Percentiles rank a stretch among this genome's conserved stretches.
These are phyloP conservation scores for Drosophila phalerata DNA, from an alignment of 2,888 invertebrate genomes.

Conservation along the genomic window DNA sequence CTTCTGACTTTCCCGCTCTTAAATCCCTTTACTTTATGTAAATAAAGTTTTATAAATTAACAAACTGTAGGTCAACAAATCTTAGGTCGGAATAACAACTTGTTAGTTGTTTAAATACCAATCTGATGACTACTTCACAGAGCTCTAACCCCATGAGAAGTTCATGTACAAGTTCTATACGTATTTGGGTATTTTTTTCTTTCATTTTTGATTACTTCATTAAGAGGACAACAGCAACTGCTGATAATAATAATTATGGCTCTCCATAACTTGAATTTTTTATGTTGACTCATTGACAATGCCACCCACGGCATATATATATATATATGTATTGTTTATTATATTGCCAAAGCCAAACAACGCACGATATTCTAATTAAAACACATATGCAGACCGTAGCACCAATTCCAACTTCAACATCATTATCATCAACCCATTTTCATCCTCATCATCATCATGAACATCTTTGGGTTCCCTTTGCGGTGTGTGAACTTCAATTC, in stretches of 20 bases:
- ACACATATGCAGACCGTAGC: conserved; percentile 64
- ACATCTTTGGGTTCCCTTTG: conserved; percentile 36
- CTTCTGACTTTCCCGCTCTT: neutral
- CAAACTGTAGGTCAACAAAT: conserved; percentile 36
- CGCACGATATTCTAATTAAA: conserved; percentile 80
- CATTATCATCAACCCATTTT: conserved; percentile 29
- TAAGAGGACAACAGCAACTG: conserved; percentile 74
- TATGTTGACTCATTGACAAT: conserved; percentile 65
- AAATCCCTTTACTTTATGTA: neutral
- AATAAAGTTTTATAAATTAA: neutral
- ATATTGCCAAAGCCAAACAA: conserved; percentile 78
- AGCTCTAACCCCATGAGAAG: conserved; percentile 33
- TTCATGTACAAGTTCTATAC: conserved; percentile 31
- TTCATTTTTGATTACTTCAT: conserved; percentile 74
- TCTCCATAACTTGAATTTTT: conserved; percentile 49
- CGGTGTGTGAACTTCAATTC: conserved; percentile 60
- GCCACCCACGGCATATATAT: conserved; percentile 68
- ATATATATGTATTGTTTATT: conserved; percentile 64
- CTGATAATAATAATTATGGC: conserved; percentile 71
- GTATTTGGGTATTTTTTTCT: conserved; percentile 1
- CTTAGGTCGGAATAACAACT: conserved; percentile 45
- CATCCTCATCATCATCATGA: conserved; percentile 34
- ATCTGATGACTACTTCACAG: conserved; percentile 38
- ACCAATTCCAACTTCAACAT: conserved; percentile 31
- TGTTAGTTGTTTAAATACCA: conserved; percentile 53